Evolutionary conservation across 1,140 invertebrate genomes (phyloP).

Genomic region (Bradysia coprophila): DNA sequence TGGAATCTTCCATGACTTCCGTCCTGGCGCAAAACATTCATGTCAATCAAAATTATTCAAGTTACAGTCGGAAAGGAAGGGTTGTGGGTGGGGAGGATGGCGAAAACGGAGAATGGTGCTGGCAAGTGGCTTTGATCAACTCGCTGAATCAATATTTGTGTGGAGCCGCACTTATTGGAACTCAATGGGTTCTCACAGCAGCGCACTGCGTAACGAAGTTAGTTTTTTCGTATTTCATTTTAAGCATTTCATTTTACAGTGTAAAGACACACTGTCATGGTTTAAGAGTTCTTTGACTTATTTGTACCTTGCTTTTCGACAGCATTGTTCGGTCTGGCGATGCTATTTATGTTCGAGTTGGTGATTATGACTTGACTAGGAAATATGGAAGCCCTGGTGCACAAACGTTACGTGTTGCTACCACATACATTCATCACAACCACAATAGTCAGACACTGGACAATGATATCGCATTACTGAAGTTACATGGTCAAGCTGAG

Average conservation of each 20-base stretch:
- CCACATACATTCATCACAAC: conserved; percentile 91
- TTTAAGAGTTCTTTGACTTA: background rate
- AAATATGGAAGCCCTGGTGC: conserved; percentile 75
- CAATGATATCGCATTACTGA: conserved; percentile 87
- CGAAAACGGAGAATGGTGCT: conserved; percentile 82
- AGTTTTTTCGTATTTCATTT: conserved; percentile 18
- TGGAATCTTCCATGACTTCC: background rate
- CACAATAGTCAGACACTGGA: conserved; percentile 92
- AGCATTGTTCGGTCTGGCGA: conserved; percentile 82
- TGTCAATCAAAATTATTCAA: conserved; percentile 7
- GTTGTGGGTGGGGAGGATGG: conserved; percentile 86
- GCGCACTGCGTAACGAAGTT: conserved; percentile 93
- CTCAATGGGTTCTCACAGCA: conserved; percentile 86
- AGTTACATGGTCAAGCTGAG: conserved; percentile 77
- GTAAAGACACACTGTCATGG: background rate
- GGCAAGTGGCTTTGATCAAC: conserved; percentile 89
- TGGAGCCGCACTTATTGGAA: conserved; percentile 83
- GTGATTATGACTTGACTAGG: conserved; percentile 77
- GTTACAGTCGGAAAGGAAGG: conserved; percentile 28
- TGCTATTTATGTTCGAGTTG: conserved; percentile 78
- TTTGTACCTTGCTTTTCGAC: conserved; percentile 12
- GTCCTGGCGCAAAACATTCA: background rate
- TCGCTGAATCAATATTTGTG: conserved; percentile 89
- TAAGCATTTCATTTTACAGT: background rate
- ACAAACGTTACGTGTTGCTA: conserved; percentile 72